Evolutionary conservation across 1,140 invertebrate species (phyloP).

Genomic region (Temnothorax curvispinosus): DNA sequence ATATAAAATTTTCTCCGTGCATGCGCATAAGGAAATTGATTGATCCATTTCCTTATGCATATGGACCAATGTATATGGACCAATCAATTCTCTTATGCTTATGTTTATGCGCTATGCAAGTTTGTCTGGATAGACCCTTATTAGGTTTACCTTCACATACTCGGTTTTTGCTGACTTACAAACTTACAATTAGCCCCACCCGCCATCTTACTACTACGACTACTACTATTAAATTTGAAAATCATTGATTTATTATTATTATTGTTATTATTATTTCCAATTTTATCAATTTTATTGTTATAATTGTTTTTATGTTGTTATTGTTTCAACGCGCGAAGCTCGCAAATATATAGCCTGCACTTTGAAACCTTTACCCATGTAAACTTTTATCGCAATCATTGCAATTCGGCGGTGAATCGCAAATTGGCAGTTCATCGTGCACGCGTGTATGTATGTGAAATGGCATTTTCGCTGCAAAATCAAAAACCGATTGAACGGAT

Average conservation of each 20-base stretch:
- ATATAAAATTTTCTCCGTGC: too few species aligned
- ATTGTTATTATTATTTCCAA: background rate
- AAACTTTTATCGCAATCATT: constrained; percentile 43
- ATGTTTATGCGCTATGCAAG: too few species aligned
- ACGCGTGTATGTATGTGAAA: constrained; percentile 47
- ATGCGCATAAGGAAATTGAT: too few species aligned
- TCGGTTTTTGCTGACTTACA: too few species aligned
- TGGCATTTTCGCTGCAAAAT: constrained; percentile 31
- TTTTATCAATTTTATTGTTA: background rate
- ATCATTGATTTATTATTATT: background rate
- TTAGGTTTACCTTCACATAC: too few species aligned
- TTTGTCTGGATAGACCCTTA: too few species aligned
- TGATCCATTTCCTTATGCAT: too few species aligned
- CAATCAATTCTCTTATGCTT: too few species aligned
- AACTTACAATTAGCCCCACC: too few species aligned
- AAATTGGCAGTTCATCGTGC: constrained; percentile 60
- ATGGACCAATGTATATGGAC: too few species aligned
- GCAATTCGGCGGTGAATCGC: constrained; percentile 12
- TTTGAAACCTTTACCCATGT: background rate
- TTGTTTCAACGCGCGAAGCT: background rate
- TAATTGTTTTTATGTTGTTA: background rate
- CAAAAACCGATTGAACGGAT: constrained; percentile 54
- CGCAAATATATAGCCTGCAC: background rate
- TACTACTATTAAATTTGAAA: constrained; percentile 3
- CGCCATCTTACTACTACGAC: too few species aligned